Evolutionary conservation across 2,797 vertebrate genomes (phyloP).

Genomic region (Pogoniulus pusillus): DNA sequence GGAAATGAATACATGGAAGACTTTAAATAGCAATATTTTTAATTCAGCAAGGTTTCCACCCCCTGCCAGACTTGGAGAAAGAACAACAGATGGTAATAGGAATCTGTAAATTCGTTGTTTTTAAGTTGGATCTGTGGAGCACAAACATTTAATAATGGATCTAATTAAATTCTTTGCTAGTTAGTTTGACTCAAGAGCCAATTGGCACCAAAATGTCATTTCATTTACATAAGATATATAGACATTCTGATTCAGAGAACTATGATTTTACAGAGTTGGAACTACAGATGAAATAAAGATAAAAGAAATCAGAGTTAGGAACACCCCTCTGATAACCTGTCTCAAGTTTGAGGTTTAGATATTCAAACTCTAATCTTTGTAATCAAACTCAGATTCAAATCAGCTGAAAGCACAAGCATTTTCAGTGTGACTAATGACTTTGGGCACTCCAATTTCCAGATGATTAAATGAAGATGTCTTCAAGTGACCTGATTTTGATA

Average conservation of each 20-base stretch:
- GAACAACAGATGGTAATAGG: slow-evolving; percentile 35
- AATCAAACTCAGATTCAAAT: neutral
- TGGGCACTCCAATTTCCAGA: neutral
- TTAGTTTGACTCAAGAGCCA: slow-evolving; percentile 57
- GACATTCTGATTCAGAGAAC: slow-evolving; percentile 13
- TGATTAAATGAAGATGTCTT: slow-evolving; percentile 16
- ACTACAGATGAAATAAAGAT: slow-evolving; percentile 43
- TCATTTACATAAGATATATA: slow-evolving; percentile 60
- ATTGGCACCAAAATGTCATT: slow-evolving; percentile 38
- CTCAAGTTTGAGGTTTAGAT: neutral
- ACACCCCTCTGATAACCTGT: slow-evolving; percentile 2
- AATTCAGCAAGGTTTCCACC: slow-evolving; percentile 51
- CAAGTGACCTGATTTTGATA: neutral
- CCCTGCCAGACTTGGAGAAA: slow-evolving; percentile 46
- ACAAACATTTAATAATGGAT: slow-evolving; percentile 68
- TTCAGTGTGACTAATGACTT: neutral
- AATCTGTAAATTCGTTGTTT: slow-evolving; percentile 59
- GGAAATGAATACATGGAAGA: slow-evolving; percentile 44
- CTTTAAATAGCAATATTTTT: slow-evolving; percentile 49
- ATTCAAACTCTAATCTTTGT: slow-evolving; percentile 1
- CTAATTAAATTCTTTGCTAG: slow-evolving; percentile 65
- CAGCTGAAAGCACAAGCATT: neutral
- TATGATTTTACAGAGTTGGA: slow-evolving; percentile 25
- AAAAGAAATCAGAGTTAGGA: slow-evolving; percentile 9
- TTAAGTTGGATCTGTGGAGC: slow-evolving; percentile 36